Evolutionary conservation across 2,888 invertebrate genomes (phyloP).

Genomic region (Vesta saturnalis): DNA sequence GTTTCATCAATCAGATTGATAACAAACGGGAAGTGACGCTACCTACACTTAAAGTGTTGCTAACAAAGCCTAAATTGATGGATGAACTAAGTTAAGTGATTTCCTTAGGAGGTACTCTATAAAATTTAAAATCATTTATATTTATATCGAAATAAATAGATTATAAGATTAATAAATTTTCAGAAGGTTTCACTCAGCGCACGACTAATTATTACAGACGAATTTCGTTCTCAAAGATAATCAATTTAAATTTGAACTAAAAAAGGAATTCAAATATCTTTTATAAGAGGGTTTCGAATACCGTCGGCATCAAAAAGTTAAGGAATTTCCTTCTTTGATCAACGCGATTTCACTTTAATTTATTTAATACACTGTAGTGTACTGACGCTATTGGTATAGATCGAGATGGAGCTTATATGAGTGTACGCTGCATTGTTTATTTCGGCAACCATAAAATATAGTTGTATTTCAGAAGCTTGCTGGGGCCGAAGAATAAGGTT

Average conservation of each 20-base stretch:
- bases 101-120: slow-evolving; percentile 6
- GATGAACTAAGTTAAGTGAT: slow-evolving; percentile 33
- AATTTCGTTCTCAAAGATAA: slow-evolving; percentile 19
- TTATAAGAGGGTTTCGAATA: slow-evolving; percentile 25
- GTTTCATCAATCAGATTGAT: slow-evolving; percentile 42
- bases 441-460: slow-evolving; percentile 39
- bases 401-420: slow-evolving; percentile 7
- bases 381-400: slow-evolving; percentile 14
- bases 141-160: slow-evolving; percentile 1
- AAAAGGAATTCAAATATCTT: slow-evolving; percentile 43
- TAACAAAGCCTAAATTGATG: slow-evolving; percentile 37
- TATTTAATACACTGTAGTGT: slow-evolving; percentile 35
- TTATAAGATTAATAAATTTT: slow-evolving; percentile 7
- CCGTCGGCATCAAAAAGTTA: slow-evolving; percentile 30
- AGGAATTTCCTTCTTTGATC: slow-evolving; percentile 33
- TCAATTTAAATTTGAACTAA: slow-evolving; percentile 33
- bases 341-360: slow-evolving; percentile 29
- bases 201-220: slow-evolving; percentile 22
- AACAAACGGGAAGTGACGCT: slow-evolving; percentile 39
- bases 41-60: slow-evolving; percentile 38
- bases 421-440: slow-evolving; percentile 32
- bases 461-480: slow-evolving; percentile 39
- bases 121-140: slow-evolving; percentile 8
- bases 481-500: slow-evolving; percentile 39
- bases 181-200: not conserved